phyloP scores from a whole-genome alignment of 2,797 vertebrate species.

The Balearica regulorum region DNA sequence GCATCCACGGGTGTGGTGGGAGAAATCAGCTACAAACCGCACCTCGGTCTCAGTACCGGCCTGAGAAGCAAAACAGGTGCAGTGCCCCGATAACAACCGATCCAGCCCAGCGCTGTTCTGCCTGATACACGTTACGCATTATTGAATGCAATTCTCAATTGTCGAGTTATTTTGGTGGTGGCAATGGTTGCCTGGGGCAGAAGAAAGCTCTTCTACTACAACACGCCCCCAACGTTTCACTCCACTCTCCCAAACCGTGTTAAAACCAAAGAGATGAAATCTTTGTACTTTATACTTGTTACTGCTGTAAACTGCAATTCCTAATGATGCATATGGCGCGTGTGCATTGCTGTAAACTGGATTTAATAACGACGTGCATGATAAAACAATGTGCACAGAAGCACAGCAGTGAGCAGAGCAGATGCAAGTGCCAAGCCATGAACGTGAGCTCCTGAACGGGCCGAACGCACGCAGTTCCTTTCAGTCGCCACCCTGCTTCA shows the following conservation, averaged over 20 bases:
- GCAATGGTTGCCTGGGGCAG: not conserved
- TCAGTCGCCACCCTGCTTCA: not conserved
- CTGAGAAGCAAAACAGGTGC: not conserved
- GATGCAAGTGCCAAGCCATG: not conserved
- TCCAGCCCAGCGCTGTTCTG: not conserved
- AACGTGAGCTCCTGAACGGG: not conserved
- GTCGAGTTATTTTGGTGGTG: not conserved
- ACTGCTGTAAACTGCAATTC: not conserved
- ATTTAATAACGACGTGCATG: not conserved
- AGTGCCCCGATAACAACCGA: not conserved
- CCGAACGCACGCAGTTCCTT: not conserved
- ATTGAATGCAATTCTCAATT: not conserved
- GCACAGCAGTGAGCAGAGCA: not conserved
- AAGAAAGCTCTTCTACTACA: not conserved
- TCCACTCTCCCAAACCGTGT: not conserved
- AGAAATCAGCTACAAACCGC: not conserved
- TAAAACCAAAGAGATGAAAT: not conserved
- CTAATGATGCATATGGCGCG: accelerated
- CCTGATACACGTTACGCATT: not conserved
- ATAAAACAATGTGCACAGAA: accelerated
- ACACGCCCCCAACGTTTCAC: not conserved
- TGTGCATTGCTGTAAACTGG: not conserved
- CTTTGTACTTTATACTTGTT: not conserved
- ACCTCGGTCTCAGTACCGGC: not conserved
- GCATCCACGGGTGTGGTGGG: not conserved